Evolutionary conservation across 2,888 invertebrate genomes (phyloP), one percentile per base, ranked within the genome.

Genomic region (Raillietiella orientalis): DNA sequence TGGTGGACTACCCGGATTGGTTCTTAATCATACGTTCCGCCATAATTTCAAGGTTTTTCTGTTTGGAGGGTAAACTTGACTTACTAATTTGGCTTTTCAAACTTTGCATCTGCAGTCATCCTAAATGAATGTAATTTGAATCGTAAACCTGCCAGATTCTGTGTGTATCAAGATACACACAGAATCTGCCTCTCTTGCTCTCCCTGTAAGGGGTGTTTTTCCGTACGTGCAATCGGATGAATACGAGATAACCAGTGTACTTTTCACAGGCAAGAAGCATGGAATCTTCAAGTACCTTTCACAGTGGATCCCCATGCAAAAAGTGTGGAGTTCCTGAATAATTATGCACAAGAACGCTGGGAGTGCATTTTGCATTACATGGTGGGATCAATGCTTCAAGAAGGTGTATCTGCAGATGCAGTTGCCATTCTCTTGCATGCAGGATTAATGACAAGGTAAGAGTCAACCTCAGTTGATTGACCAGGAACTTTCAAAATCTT

Each of bases 351-450:
- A 41, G 77, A 82, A 41, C 55, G 90, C 28, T 90, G 90, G 90
- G 77, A 87, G 48, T 84, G 84, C 43, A 77, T 90, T 10, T 55
- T 90, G 12, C 84, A 90, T 48, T 90, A 79, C 44, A 79, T 90
- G 75, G 51, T 53, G 5, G 84, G 82, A 23, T 70, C 71, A 16
- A 65, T 67, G 28, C 77, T 48, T 31, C 71, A 71, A 17, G 79
- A 82, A 44, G 72, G 72, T 27, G 75, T 82, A 38, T 75, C 77
- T 27, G 69, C 67, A 1, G 87, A 90, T 47, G 84, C 90, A n/a
- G 77, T 82, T 2, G 52, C 75, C 35, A 77, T 93, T 33, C 53
- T 96, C 34, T 52, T 82, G 15, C 74, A 82, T 44, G 79, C 90
- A 8, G 77, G 77, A 5, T 61, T 93, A 14, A 90, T 90, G 75